Conservation (phyloP, 2,113 vertebrate genomes). For the Rhinolophus ferrumequinum region DNA sequence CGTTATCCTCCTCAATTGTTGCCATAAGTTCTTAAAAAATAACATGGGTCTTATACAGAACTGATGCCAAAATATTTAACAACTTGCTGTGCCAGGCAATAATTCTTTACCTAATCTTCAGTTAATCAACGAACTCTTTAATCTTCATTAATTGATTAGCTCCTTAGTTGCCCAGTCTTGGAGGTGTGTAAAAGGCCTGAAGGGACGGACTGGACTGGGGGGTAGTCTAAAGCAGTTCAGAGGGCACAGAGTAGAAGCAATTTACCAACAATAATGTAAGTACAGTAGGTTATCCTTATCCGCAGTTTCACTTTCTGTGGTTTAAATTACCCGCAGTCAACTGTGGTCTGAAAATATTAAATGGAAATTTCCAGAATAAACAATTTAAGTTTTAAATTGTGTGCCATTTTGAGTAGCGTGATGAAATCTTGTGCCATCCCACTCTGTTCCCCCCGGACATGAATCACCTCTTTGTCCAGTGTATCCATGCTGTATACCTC, state of each 20-base stretch:
- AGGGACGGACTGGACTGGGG: neutral
- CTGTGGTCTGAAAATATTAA: neutral
- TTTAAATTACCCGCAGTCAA: neutral
- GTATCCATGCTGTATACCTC: neutral
- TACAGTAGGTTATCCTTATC: neutral
- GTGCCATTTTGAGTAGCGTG: neutral
- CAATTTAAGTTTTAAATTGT: neutral
- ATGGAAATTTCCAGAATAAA: neutral
- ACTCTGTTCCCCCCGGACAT: too few relatives aligned
- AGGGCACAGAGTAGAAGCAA: neutral
- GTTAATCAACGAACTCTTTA: neutral
- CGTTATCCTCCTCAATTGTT: neutral
- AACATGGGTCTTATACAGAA: neutral
- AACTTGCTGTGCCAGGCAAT: neutral
- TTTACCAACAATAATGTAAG: neutral
- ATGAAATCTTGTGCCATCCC: neutral
- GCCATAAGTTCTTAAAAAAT: neutral
- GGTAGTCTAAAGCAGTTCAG: neutral
- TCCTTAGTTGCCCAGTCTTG: neutral
- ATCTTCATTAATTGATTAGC: neutral
- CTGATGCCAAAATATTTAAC: slow-evolving; percentile 23
- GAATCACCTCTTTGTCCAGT: neutral
- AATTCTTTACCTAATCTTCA: neutral
- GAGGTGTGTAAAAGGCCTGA: neutral
- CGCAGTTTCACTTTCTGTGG: neutral